phyloP scores from a whole-genome alignment of 2,888 invertebrate species.

The Phlogophora meticulosa region DNA sequence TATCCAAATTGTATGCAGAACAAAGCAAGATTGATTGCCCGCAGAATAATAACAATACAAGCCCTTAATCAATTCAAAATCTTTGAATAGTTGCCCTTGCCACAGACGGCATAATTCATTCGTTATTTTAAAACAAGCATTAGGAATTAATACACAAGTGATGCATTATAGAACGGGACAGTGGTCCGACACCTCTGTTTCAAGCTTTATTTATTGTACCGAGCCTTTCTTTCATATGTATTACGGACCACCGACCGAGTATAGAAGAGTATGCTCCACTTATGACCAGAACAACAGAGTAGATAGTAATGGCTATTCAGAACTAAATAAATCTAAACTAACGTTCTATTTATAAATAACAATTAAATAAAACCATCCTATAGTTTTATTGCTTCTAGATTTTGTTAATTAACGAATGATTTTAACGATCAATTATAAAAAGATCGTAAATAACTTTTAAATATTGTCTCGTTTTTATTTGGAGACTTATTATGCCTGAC shows the following conservation, averaged over 20 bases:
- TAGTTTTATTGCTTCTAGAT: constrained; percentile 54
- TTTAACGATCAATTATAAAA: constrained; percentile 63
- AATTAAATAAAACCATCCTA: constrained; percentile 29
- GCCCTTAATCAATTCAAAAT: constrained; percentile 55
- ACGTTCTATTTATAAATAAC: constrained; percentile 13
- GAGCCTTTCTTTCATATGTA: constrained; percentile 76
- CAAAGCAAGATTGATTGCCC: constrained; percentile 49
- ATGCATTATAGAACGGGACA: constrained; percentile 79
- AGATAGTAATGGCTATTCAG: background rate
- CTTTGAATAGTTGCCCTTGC: constrained; percentile 54
- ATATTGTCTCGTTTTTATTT: constrained; percentile 37
- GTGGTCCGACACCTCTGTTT: constrained; percentile 80
- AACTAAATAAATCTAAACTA: constrained; percentile 27
- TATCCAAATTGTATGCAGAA: constrained; percentile 24
- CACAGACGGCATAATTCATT: constrained; percentile 64
- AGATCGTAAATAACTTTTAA: constrained; percentile 54
- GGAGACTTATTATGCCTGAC: constrained; percentile 48
- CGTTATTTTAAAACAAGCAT: constrained; percentile 70
- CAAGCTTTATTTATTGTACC: constrained; percentile 79
- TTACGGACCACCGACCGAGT: constrained; percentile 79
- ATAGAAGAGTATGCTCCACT: constrained; percentile 68
- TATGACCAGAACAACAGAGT: constrained; percentile 44
- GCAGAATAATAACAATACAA: constrained; percentile 51
- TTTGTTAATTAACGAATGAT: constrained; percentile 60
- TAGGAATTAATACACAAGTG: constrained; percentile 76